A percentile compares a stretch with the other conserved stretches of the same genome.
Conservation (phyloP, 2,797 vertebrate genomes). For the Poecilia wingei region DNA sequence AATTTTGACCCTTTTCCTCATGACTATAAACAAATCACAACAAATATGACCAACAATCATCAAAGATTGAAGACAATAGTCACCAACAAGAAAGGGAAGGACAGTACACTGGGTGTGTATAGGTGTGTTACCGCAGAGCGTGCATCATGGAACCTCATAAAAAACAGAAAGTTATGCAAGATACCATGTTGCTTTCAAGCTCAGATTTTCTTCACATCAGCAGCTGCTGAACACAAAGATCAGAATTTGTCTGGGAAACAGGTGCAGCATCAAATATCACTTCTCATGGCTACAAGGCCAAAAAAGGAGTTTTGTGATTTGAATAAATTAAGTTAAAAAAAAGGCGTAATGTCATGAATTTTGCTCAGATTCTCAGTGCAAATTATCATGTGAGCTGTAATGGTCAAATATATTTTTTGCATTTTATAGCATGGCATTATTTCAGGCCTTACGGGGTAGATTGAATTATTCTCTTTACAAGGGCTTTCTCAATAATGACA, state of each 20-base stretch:
- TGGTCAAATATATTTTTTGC: neutral
- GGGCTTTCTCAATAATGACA: neutral
- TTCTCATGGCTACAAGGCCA: neutral
- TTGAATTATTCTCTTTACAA: neutral
- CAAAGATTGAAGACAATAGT: neutral
- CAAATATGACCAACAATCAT: neutral
- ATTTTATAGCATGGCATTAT: neutral
- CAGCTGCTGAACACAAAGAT: neutral
- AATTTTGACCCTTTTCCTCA: neutral
- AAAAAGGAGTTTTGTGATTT: neutral
- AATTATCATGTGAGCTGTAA: neutral
- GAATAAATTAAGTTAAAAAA: neutral
- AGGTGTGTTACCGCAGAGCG: neutral
- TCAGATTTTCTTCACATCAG: neutral
- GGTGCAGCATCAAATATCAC: neutral
- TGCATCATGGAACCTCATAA: neutral
- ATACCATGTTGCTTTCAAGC: neutral
- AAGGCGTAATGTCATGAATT: neutral
- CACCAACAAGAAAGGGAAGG: neutral
- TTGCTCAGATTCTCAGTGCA: neutral
- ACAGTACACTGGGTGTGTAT: constrained; percentile 2
- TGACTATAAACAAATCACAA: neutral
- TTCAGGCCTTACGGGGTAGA: neutral
- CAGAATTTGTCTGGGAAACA: neutral
- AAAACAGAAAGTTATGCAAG: neutral